These are phyloP conservation scores for Malurus cyaneus DNA, from an alignment of 2,113 vertebrate species.

Conservation along the genomic window DNA sequence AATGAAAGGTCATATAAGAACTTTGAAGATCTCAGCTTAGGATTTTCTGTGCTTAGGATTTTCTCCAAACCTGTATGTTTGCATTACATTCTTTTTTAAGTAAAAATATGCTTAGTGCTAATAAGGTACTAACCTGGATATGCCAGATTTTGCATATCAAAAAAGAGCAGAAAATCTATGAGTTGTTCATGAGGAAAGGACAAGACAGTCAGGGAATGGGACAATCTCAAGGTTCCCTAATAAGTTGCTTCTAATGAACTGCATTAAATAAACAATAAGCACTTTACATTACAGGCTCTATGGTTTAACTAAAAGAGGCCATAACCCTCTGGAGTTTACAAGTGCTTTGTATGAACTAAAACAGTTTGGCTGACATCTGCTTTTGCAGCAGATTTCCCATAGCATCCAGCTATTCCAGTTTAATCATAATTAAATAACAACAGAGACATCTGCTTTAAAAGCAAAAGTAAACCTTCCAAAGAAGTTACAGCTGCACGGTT, in stretches of 20 bases:
- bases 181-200: neutral
- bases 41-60: neutral
- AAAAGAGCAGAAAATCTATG: neutral
- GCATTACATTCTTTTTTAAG: neutral
- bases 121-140: neutral
- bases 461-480: neutral
- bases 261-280: neutral
- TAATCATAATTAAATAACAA: neutral
- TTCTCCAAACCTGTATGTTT: neutral
- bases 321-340: neutral
- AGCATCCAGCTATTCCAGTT: neutral
- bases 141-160: neutral
- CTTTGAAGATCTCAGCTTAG: neutral
- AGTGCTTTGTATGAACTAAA: neutral
- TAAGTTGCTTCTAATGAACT: neutral
- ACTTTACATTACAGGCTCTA: neutral
- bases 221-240: accelerated
- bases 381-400: neutral
- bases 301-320: neutral
- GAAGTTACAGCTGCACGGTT: neutral
- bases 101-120: neutral
- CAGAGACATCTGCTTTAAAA: conserved; percentile 4
- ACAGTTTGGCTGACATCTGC: neutral
- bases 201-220: neutral
- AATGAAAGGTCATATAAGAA: neutral